Percentiles rank a stretch among this genome's conserved stretches.
These are phyloP conservation scores for Camponotus fellah DNA, from an alignment of 2,888 invertebrate genomes.

Conservation along the genomic window DNA sequence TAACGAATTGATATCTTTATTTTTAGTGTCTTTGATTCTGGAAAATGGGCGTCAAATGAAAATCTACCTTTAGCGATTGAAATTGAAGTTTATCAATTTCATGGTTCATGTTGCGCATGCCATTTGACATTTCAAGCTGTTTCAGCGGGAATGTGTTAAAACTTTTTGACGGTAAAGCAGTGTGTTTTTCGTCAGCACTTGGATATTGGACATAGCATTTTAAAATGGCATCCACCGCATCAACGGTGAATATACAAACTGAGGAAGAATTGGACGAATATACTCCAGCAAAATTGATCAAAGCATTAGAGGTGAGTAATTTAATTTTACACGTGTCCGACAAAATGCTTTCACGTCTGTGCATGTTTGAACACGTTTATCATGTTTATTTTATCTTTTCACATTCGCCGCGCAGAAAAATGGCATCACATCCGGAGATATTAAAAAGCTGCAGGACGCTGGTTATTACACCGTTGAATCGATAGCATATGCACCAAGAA, in stretches of 20 bases:
- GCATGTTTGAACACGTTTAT: not conserved
- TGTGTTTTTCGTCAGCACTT: no score
- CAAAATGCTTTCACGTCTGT: not conserved
- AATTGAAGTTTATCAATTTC: not conserved
- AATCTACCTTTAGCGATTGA: no score
- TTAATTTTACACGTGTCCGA: not conserved
- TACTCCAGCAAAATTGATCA: constrained; percentile 79
- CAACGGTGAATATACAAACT: constrained; percentile 75
- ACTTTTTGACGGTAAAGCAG: no score
- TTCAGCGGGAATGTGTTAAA: constrained; percentile 24
- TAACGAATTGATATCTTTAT: no score
- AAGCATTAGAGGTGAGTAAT: constrained; percentile 79
- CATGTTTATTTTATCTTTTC: not conserved
- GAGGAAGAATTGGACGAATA: constrained; percentile 77
- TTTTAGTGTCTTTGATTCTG: no score
- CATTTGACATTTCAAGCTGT: not conserved
- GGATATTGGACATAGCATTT: no score
- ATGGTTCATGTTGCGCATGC: not conserved
- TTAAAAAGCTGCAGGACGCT: constrained; percentile 97
- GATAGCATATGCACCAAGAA: constrained; percentile 97
- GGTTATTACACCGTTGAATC: constrained; percentile 98
- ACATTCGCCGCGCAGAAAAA: constrained; percentile 89
- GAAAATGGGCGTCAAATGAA: no score
- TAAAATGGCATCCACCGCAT: constrained; percentile 73
- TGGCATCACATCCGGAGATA: constrained; percentile 96